Conservation (phyloP, 2,113 vertebrate genomes). For the Myiozetetes cayanensis region DNA sequence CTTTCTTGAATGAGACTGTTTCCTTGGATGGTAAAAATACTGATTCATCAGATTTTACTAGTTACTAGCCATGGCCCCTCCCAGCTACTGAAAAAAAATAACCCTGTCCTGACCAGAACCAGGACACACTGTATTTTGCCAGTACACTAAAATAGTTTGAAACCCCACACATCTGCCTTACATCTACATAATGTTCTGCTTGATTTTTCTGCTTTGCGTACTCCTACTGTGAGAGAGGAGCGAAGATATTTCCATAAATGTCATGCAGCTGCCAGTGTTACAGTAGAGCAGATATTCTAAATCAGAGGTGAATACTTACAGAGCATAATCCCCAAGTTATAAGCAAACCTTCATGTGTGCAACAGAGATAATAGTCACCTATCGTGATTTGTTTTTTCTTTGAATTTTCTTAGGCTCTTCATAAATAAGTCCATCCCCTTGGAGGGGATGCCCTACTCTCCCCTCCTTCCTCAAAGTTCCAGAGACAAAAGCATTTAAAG, state of each 20-base stretch:
- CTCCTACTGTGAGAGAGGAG: neutral
- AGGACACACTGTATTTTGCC: neutral
- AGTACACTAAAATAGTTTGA: neutral
- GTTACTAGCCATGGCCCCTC: neutral
- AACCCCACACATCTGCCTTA: neutral
- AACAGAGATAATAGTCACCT: neutral
- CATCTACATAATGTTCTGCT: neutral
- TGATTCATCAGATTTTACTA: neutral
- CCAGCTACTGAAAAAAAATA: neutral
- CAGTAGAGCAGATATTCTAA: neutral
- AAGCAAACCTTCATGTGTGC: neutral
- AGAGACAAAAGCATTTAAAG: neutral
- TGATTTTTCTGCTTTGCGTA: neutral
- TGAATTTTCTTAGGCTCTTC: neutral
- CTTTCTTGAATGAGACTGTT: neutral
- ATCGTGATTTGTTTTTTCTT: neutral
- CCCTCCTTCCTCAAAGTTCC: neutral
- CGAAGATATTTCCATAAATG: neutral
- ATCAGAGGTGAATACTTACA: neutral
- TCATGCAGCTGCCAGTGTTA: neutral
- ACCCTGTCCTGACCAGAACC: neutral
- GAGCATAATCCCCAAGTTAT: neutral
- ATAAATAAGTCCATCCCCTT: neutral
- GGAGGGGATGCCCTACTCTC: neutral
- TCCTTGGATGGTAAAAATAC: conserved; percentile 17